Percentiles rank a stretch among this genome's conserved stretches.
phyloP scores from a whole-genome alignment of 1,140 invertebrate species.

The Drosophila ananassae region DNA sequence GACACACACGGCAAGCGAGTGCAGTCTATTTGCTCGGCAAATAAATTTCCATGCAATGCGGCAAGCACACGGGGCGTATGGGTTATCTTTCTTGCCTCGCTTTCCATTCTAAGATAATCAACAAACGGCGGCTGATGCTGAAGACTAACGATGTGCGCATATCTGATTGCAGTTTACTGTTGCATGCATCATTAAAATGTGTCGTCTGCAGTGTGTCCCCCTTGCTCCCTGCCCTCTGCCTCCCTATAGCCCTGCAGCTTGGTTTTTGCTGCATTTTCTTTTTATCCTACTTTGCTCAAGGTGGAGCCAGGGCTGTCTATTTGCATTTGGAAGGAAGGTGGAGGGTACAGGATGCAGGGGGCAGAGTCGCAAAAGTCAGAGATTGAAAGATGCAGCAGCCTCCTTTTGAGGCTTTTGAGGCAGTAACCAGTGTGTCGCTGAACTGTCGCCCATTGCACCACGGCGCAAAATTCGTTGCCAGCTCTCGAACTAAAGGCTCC shows the following conservation, averaged over 20 bases:
- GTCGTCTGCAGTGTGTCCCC: conserved; percentile 57
- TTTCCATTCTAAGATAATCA: conserved; percentile 81
- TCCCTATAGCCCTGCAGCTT: conserved; percentile 18
- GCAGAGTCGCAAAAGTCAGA: conserved; percentile 11
- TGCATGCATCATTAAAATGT: conserved; percentile 82
- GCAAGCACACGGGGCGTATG: conserved; percentile 61
- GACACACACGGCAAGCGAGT: conserved; percentile 26
- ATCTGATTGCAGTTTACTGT: conserved; percentile 82
- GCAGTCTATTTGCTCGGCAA: conserved; percentile 79
- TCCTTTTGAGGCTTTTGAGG: conserved; percentile 52
- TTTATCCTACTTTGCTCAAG: conserved; percentile 78
- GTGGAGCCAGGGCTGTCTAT: conserved; percentile 55
- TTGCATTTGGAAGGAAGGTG: conserved; percentile 49
- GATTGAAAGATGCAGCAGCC: conserved; percentile 62
- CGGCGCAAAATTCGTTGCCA: conserved; percentile 1
- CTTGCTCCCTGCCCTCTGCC: neutral
- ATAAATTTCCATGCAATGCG: conserved; percentile 74
- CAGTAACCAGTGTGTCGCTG: conserved; percentile 57
- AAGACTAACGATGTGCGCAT: conserved; percentile 82
- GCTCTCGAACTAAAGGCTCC: conserved; percentile 6
- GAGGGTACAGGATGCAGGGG: neutral
- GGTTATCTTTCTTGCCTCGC: conserved; percentile 74
- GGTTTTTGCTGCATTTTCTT: conserved; percentile 65
- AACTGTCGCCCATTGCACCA: conserved; percentile 38
- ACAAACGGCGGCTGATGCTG: conserved; percentile 81